phyloP scores from a whole-genome alignment of 2,113 vertebrate genomes.

The Vulpes ferrilata region DNA sequence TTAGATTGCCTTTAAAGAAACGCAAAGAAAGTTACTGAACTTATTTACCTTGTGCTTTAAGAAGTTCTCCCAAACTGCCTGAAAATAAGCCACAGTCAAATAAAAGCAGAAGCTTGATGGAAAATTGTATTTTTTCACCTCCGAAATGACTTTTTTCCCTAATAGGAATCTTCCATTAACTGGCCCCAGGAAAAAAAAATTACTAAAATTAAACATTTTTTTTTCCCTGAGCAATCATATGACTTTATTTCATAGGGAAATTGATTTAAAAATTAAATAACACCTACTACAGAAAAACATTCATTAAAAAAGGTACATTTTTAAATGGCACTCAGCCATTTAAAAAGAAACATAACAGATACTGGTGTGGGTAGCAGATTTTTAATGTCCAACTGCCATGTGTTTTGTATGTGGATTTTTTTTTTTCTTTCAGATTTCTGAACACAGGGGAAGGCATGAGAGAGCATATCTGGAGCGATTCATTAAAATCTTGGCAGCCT shows the following conservation, averaged over 20 bases:
- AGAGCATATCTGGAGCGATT: slow-evolving; percentile 80
- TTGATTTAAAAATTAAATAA: slow-evolving; percentile 26
- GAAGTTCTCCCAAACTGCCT: slow-evolving; percentile 51
- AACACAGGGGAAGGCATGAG: slow-evolving; percentile 53
- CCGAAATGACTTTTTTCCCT: slow-evolving; percentile 56
- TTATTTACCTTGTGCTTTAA: background rate
- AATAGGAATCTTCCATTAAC: slow-evolving; percentile 59
- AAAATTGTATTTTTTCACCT: slow-evolving; percentile 38
- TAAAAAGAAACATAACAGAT: slow-evolving; percentile 55
- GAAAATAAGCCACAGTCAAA: slow-evolving; percentile 39
- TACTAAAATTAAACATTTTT: slow-evolving; percentile 25
- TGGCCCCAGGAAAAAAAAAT: background rate
- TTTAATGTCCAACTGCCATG: slow-evolving; percentile 40
- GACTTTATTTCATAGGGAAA: slow-evolving; percentile 52
- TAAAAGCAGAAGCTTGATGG: slow-evolving; percentile 46
- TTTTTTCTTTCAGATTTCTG: slow-evolving; percentile 68
- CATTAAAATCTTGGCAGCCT: slow-evolving; percentile 78
- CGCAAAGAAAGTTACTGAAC: background rate
- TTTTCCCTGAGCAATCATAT: background rate
- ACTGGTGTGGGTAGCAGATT: slow-evolving; percentile 36
- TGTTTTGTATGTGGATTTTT: slow-evolving; percentile 66
- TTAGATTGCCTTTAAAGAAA: background rate
- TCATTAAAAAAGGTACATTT: background rate
- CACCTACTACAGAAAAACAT: slow-evolving; percentile 46
- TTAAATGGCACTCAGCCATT: background rate